Evolutionary conservation across 2,888 invertebrate genomes (phyloP).

Genomic region (Venusia cambrica): DNA sequence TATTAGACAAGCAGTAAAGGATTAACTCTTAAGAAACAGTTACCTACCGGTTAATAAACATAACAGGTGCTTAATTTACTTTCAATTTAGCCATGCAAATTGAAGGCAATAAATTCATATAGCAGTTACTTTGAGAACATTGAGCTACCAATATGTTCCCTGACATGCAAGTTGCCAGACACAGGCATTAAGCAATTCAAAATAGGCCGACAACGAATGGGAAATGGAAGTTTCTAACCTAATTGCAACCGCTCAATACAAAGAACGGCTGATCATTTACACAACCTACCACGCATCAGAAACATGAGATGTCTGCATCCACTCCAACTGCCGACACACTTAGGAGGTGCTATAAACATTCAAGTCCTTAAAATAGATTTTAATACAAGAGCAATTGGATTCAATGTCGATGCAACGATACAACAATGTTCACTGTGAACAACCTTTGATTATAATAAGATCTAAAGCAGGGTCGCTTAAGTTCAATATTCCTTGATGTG

Average conservation of each 20-base stretch:
- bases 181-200: conserved; percentile 11
- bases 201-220: conserved; percentile 22
- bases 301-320: conserved; percentile 65
- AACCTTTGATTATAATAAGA: conserved; percentile 43
- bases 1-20: no score
- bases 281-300: conserved; percentile 57
- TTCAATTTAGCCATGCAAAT: no score
- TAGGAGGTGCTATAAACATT: conserved; percentile 63
- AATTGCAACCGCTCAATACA: conserved; percentile 46
- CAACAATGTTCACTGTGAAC: conserved; percentile 51
- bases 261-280: conserved; percentile 55
- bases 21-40: no score
- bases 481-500: conserved; percentile 42
- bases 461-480: conserved; percentile 44
- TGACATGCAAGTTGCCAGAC: no score
- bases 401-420: conserved; percentile 60
- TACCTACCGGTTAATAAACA: no score
- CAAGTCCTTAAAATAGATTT: conserved; percentile 66
- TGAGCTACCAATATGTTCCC: no score
- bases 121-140: no score
- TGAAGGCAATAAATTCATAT: no score
- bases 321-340: conserved; percentile 59
- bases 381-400: conserved; percentile 68
- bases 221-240: conserved; percentile 25
- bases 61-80: no score